Conservation (phyloP, 1,140 invertebrate species). For the Berghia stephanieae region DNA sequence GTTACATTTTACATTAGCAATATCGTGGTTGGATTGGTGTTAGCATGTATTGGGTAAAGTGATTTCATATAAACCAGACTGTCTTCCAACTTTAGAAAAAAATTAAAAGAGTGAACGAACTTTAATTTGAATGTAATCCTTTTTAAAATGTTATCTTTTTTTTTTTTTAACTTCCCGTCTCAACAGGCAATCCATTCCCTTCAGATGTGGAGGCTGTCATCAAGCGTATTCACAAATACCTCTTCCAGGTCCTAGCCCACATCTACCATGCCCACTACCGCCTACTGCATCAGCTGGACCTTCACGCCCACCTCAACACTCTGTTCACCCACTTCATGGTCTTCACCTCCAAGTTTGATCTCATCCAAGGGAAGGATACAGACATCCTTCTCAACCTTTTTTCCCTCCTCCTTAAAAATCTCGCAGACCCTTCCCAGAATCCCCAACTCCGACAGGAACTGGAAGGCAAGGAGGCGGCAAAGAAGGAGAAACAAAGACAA, state of each 20-base stretch:
- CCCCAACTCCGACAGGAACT: slow-evolving; percentile 25
- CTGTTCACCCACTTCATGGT: slow-evolving; percentile 95
- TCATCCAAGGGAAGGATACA: slow-evolving; percentile 90
- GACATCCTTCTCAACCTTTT: slow-evolving; percentile 80
- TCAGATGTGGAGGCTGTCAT: slow-evolving; percentile 92
- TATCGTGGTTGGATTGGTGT: no score
- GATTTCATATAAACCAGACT: no score
- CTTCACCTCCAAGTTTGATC: slow-evolving; percentile 84
- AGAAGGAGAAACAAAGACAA: no score
- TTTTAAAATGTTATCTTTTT: background rate
- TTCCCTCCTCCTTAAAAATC: slow-evolving; percentile 53
- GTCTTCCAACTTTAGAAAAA: no score
- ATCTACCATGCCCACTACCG: slow-evolving; percentile 97
- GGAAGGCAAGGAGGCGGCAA: no score
- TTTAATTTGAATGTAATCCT: no score
- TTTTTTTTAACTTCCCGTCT: slow-evolving; percentile 14
- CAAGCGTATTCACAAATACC: slow-evolving; percentile 92
- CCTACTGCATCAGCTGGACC: slow-evolving; percentile 88
- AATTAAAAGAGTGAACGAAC: no score
- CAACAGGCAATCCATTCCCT: slow-evolving; percentile 91
- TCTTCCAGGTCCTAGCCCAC: slow-evolving; percentile 98
- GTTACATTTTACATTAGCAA: no score
- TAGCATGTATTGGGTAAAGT: no score
- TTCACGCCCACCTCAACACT: slow-evolving; percentile 92
- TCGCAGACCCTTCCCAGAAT: slow-evolving; percentile 58